Conservation (phyloP, 92 coral and sea anemone species). For the Epizoanthus fatuus region DNA sequence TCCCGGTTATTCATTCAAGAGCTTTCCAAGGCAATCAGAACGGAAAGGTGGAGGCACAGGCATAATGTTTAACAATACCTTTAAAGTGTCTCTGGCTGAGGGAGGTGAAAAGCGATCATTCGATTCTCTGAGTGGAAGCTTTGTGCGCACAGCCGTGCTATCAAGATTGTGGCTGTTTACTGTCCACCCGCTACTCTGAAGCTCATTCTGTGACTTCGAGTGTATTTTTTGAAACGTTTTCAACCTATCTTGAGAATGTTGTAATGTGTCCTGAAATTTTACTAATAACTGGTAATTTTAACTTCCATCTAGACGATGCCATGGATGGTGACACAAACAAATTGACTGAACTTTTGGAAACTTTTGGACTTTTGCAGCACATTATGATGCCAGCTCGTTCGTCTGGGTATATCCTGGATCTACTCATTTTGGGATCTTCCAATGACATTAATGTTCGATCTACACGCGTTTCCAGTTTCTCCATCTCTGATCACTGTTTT, state of each 20-base stretch:
- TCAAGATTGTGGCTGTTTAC: not conserved
- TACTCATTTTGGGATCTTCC: not conserved
- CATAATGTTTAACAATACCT: not conserved
- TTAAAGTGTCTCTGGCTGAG: not conserved
- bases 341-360: slow-evolving; percentile 1
- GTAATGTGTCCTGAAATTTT: not conserved
- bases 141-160: not conserved
- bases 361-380: slow-evolving; percentile 21
- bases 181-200: slow-evolving; percentile 20
- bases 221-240: not conserved
- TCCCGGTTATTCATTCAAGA: not conserved
- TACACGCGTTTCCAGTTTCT: too few relatives aligned
- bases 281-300: slow-evolving; percentile 33
- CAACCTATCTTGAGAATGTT: slow-evolving; percentile 20
- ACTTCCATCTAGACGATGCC: slow-evolving; percentile 12
- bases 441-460: not conserved
- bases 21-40: not conserved
- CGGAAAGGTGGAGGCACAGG: not conserved
- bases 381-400: not conserved
- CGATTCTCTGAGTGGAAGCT: not conserved
- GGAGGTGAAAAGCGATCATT: not conserved
- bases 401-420: not conserved
- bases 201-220: not conserved
- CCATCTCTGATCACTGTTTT: slow-evolving; percentile 12
- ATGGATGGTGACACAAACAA: not conserved